Evolutionary conservation across 2,113 vertebrate species (phyloP).

Genomic region (Aptenodytes forsteri): DNA sequence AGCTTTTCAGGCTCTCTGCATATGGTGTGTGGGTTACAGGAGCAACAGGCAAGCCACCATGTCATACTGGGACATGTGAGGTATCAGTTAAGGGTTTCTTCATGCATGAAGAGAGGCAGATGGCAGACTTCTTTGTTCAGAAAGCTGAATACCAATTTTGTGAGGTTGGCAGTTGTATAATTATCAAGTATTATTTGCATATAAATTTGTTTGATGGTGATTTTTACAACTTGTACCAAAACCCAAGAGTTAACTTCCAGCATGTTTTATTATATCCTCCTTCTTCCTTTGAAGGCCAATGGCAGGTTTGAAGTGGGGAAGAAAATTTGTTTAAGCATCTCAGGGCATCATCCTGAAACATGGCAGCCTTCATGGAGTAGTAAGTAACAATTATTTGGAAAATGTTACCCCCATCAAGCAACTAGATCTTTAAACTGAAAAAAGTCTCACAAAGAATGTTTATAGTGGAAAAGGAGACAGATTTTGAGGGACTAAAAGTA

Average conservation of each 20-base stretch:
- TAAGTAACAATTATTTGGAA: constrained; percentile 75
- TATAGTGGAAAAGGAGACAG: neutral
- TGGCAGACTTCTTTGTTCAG: neutral
- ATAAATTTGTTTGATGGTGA: neutral
- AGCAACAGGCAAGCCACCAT: neutral
- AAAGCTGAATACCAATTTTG: neutral
- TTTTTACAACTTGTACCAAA: neutral
- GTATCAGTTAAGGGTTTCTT: neutral
- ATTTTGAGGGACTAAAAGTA: neutral
- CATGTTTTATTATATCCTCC: neutral
- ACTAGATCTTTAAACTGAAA: neutral
- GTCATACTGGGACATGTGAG: neutral
- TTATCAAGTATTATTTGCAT: neutral
- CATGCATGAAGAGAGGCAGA: neutral
- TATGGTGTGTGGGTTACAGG: neutral
- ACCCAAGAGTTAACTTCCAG: neutral
- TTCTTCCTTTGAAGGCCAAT: constrained; percentile 83
- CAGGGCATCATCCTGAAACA: constrained; percentile 98
- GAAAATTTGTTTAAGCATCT: constrained; percentile 99
- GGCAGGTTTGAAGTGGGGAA: constrained; percentile 98
- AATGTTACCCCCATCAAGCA: neutral
- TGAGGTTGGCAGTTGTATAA: neutral
- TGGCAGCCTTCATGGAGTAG: constrained; percentile 99
- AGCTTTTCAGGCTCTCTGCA: neutral
- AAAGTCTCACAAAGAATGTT: neutral